A percentile compares a stretch with the other conserved stretches of the same genome.
These are phyloP conservation scores for Eulemur rubriventer DNA, from an alignment of 2,797 vertebrate species.

Conservation along the genomic window DNA sequence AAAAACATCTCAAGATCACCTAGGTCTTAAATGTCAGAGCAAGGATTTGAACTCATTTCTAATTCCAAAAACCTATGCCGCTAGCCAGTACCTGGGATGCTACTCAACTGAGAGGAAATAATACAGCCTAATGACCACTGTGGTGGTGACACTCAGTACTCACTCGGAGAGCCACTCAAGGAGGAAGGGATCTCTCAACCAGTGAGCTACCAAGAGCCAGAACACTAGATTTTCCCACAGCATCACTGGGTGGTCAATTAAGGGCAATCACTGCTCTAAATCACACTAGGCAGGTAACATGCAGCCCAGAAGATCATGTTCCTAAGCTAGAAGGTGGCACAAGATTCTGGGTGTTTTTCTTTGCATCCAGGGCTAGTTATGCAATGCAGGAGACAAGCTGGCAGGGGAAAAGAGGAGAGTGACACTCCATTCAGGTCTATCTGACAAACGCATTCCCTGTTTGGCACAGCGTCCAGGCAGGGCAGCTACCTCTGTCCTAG, in stretches of 20 bases:
- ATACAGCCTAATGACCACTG: neutral
- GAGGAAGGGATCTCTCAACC: neutral
- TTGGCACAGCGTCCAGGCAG: fast-evolving
- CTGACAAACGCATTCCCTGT: too few relatives aligned
- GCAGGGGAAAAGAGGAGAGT: too few relatives aligned
- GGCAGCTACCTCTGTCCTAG: fast-evolving
- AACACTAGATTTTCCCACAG: neutral
- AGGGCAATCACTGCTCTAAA: neutral
- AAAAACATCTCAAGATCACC: neutral
- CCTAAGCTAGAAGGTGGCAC: neutral
- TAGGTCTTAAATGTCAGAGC: neutral
- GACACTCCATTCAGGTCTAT: neutral
- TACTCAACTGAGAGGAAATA: neutral
- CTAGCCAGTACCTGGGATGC: neutral
- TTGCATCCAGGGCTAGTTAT: neutral
- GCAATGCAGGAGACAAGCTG: neutral
- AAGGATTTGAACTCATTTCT: neutral
- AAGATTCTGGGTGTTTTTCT: neutral
- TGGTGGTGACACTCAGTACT: neutral
- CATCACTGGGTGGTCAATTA: neutral
- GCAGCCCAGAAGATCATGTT: neutral
- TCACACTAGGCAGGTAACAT: neutral
- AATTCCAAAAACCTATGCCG: neutral
- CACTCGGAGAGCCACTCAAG: fast-evolving
- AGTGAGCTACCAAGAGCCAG: neutral